phyloP scores from a whole-genome alignment of 1,140 invertebrate species.

The Galleria mellonella region DNA sequence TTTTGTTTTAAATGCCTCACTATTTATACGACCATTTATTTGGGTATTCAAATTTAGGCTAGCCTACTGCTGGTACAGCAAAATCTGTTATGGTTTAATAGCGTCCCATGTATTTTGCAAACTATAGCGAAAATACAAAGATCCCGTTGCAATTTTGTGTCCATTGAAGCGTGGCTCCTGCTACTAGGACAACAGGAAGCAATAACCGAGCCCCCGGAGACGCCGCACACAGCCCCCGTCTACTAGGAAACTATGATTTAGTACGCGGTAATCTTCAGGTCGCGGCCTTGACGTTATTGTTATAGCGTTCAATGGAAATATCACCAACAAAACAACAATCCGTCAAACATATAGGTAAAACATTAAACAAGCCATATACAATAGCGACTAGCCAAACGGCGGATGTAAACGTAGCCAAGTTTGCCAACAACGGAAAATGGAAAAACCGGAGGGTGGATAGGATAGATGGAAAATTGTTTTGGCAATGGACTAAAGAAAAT shows the following conservation, averaged over 20 bases:
- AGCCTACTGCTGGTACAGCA: too few relatives aligned
- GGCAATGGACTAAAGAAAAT: constrained; percentile 70
- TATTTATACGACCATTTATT: too few relatives aligned
- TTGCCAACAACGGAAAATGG: constrained; percentile 65
- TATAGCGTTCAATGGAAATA: neutral
- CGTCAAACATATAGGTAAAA: constrained; percentile 16
- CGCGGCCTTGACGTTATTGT: constrained; percentile 6
- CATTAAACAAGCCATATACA: constrained; percentile 37
- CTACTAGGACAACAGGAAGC: constrained; percentile 65
- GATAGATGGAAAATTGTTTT: constrained; percentile 70
- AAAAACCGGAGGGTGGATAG: constrained; percentile 50
- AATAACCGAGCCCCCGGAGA: constrained; percentile 54
- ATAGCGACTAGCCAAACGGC: constrained; percentile 17
- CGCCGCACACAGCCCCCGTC: constrained; percentile 15
- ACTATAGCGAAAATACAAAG: neutral
- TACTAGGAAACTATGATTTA: constrained; percentile 65
- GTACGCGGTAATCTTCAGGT: constrained; percentile 24
- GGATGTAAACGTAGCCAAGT: constrained; percentile 53
- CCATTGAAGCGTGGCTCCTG: constrained; percentile 30
- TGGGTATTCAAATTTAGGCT: too few relatives aligned
- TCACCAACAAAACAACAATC: neutral
- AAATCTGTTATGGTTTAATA: too few relatives aligned
- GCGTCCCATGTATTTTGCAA: neutral
- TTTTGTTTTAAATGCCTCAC: too few relatives aligned
- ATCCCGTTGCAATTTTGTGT: constrained; percentile 2